These are phyloP conservation scores for Lontra canadensis DNA, from an alignment of 2,113 vertebrate species.

Conservation along the genomic window DNA sequence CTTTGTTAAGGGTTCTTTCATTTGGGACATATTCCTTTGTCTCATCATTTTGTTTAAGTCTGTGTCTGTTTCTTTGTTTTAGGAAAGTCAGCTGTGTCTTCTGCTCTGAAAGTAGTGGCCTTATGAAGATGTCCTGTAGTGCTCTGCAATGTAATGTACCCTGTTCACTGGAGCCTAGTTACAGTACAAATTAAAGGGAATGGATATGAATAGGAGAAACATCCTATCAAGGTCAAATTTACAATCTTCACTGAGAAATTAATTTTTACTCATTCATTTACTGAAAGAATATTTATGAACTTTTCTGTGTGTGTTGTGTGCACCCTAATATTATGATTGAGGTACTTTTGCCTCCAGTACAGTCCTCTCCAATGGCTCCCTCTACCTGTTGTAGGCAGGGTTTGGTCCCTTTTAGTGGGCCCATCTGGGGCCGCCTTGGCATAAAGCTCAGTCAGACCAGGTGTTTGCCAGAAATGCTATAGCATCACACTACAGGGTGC, in stretches of 20 bases:
- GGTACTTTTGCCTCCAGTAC: background rate
- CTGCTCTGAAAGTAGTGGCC: background rate
- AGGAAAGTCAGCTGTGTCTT: background rate
- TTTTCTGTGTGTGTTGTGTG: background rate
- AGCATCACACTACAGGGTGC: background rate
- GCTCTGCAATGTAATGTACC: background rate
- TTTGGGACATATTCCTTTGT: background rate
- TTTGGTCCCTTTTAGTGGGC: background rate
- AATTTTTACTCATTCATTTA: background rate
- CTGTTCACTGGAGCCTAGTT: background rate
- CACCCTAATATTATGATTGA: background rate
- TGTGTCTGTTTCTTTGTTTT: background rate
- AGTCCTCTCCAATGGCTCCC: background rate
- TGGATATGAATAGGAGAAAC: background rate
- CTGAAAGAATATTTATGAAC: background rate
- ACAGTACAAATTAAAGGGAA: background rate
- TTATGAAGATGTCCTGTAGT: background rate
- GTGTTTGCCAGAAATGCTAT: background rate
- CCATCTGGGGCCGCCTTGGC: background rate
- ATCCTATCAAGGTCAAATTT: background rate
- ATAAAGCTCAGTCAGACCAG: background rate
- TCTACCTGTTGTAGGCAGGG: background rate
- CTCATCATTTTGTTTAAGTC: background rate
- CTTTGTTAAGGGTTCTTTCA: background rate
- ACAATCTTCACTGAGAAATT: background rate